Percentiles rank a stretch among this genome's conserved stretches.
These are phyloP conservation scores for Dolichallabes microphthalmus DNA, from an alignment of 2,113 vertebrate genomes.

Conservation along the genomic window DNA sequence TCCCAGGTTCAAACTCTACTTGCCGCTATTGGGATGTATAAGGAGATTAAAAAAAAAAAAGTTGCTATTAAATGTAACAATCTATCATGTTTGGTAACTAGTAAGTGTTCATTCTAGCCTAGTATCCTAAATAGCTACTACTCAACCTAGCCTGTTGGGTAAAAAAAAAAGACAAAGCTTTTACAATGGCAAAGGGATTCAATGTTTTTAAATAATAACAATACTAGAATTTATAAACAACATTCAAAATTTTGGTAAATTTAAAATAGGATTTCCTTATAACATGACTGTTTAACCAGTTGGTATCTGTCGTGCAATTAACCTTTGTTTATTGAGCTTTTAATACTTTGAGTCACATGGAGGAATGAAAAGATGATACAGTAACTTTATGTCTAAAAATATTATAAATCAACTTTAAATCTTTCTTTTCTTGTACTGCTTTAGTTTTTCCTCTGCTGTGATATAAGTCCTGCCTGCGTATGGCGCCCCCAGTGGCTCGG, in stretches of 20 bases:
- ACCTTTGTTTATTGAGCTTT: not conserved
- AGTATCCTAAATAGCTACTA: not conserved
- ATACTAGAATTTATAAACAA: not conserved
- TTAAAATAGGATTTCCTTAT: not conserved
- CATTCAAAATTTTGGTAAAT: not conserved
- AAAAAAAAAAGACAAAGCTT: too few relatives aligned
- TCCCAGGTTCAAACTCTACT: too few relatives aligned
- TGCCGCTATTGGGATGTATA: too few relatives aligned
- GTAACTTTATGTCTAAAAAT: not conserved
- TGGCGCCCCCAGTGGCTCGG: not conserved
- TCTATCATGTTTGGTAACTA: too few relatives aligned
- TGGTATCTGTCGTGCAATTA: not conserved
- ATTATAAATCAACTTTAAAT: not conserved
- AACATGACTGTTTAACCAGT: not conserved
- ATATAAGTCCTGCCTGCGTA: too few relatives aligned
- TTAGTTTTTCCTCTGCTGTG: not conserved
- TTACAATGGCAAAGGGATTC: not conserved
- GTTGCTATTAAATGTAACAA: too few relatives aligned
- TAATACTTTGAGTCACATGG: not conserved
- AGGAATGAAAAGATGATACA: not conserved
- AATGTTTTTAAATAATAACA: not conserved
- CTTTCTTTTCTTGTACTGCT: not conserved
- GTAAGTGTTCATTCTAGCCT: too few relatives aligned
- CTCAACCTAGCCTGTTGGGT: too few relatives aligned
- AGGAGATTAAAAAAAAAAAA: too few relatives aligned